Evolutionary conservation across 1,140 invertebrate genomes (phyloP), one percentile per base, ranked within the genome.

Genomic region (Calephelis virginiensis): DNA sequence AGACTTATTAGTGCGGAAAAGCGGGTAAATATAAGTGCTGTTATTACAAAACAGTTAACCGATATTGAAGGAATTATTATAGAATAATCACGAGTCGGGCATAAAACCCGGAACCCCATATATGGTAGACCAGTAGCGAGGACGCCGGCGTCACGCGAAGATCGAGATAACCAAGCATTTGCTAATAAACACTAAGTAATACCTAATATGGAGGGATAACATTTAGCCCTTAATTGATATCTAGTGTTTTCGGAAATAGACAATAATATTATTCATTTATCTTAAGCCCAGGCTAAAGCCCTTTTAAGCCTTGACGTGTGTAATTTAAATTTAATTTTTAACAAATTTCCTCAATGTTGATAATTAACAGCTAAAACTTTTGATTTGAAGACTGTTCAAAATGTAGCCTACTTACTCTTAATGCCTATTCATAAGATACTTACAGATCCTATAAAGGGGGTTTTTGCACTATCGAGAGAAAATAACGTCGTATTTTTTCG

Each of bases 91-190:
- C 56, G 56, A 59, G 17, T 11, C 53, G 28, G 53, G 56, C 56
- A 59, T 28, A 59, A 40, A 59, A 59, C 56, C 56, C 56, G 56
- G 56, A 59, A 59, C 56, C 56, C 56, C 56, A 59, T 59, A 59
- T 59, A 59, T 38, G 56, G 56, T 28, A 11, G 12, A 9, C 10
- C 56, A 37, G 56, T 59, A 59, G 56, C 56, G 56, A 59, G 56
- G 56, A 59, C 56, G 56, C 17, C 38, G 56, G 17, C 56, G 56
- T 59, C 56, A 59, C 56, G 56, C 56, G 56, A 59, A 59, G 56
- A 59, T 59, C 56, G 28, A 59, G 56, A 59, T 59, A 59, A 59
- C 28, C 28, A 59, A 37, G 56, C 56, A n/a, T 59, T 59, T 38
- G 56, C 56, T 59, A 59, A 59, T 59, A 59, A 59, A 59, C 56